phyloP scores from a whole-genome alignment of 1,140 invertebrate genomes.

The Aphaenogaster ashmeadi region DNA sequence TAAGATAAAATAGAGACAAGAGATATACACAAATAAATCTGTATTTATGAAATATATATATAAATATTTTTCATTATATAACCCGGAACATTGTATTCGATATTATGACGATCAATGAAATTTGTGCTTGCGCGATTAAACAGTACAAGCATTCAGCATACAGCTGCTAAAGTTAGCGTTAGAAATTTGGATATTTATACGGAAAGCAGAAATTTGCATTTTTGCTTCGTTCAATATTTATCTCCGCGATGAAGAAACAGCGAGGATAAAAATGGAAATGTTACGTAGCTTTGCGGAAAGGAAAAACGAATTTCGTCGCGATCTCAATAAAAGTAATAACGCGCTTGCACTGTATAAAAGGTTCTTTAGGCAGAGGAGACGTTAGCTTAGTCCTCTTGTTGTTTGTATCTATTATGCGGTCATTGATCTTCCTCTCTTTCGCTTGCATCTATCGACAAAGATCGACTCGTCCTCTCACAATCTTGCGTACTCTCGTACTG shows the following conservation, averaged over 20 bases:
- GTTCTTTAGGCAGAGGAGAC: neutral
- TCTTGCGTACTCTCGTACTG: neutral
- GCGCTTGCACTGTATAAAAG: constrained; percentile 16
- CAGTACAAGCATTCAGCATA: neutral
- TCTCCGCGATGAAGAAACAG: neutral
- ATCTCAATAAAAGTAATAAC: neutral
- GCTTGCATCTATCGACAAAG: constrained; percentile 52
- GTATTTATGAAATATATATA: neutral
- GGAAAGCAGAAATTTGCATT: neutral
- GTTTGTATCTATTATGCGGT: constrained; percentile 75
- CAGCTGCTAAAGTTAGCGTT: neutral
- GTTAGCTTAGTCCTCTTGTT: neutral
- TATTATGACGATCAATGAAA: neutral
- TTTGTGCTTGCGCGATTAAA: neutral
- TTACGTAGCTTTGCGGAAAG: neutral
- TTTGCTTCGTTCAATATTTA: neutral
- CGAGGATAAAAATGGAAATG: neutral
- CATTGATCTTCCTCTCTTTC: constrained; percentile 78
- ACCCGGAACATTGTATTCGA: neutral
- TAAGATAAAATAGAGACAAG: neutral
- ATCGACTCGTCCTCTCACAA: constrained; percentile 35
- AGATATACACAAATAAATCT: neutral
- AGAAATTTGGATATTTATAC: neutral
- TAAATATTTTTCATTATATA: neutral
- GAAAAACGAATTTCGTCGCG: neutral